These are phyloP conservation scores for Gymnoscelis rufifasciata DNA, from an alignment of 2,888 invertebrate species.

Conservation along the genomic window DNA sequence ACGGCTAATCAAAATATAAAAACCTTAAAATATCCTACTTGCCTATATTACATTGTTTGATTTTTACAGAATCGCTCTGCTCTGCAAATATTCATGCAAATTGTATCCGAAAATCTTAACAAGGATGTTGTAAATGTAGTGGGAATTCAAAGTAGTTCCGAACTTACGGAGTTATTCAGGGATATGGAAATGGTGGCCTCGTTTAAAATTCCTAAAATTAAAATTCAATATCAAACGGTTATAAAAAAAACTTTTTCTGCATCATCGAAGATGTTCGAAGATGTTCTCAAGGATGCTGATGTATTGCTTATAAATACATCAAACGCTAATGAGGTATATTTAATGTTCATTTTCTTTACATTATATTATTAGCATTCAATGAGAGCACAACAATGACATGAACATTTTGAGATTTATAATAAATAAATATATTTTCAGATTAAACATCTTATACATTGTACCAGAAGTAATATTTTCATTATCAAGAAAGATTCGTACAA, in stretches of 20 bases:
- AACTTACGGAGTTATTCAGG: constrained; percentile 17
- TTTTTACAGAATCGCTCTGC: constrained; percentile 26
- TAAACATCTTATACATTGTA: neutral
- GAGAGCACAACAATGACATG: no score
- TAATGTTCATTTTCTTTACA: neutral
- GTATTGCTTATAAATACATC: no score
- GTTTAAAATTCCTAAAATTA: constrained; percentile 16
- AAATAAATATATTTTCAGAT: constrained; percentile 19
- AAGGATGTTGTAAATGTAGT: constrained; percentile 29
- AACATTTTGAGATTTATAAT: no score
- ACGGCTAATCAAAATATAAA: no score
- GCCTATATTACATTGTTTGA: no score
- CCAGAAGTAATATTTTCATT: constrained; percentile 8
- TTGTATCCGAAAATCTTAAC: constrained; percentile 35
- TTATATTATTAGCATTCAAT: no score
- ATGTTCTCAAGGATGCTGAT: constrained; percentile 20
- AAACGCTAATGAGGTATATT: constrained; percentile 27
- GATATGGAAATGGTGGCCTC: constrained; percentile 19
- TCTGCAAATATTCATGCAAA: constrained; percentile 34
- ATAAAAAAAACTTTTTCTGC: no score
- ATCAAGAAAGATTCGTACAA: constrained; percentile 5
- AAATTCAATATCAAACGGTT: constrained; percentile 25
- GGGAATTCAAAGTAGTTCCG: constrained; percentile 20
- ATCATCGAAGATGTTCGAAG: no score
- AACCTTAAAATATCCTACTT: no score